phyloP scores from a whole-genome alignment of 1,140 invertebrate species.

The Micrasema longulum region DNA sequence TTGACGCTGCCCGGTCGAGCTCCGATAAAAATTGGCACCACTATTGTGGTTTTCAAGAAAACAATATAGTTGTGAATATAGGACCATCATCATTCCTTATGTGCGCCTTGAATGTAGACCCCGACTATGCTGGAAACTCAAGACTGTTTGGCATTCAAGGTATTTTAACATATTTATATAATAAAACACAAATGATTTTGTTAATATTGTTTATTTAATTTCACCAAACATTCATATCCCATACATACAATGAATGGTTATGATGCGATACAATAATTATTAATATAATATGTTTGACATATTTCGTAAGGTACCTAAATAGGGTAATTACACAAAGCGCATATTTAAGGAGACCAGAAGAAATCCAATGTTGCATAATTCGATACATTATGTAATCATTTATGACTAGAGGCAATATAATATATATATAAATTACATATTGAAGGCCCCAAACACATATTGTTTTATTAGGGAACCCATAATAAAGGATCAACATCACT shows the following conservation, averaged over 20 bases:
- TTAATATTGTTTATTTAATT: constrained; percentile 51
- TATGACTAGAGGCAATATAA: constrained; percentile 55
- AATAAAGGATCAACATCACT: too few relatives aligned
- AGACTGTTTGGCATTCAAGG: too few relatives aligned
- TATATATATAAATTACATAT: constrained; percentile 49
- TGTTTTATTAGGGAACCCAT: too few relatives aligned
- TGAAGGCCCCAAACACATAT: not conserved
- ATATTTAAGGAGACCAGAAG: constrained; percentile 52
- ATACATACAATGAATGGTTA: constrained; percentile 54
- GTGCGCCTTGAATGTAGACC: too few relatives aligned
- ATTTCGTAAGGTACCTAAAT: constrained; percentile 53
- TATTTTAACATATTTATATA: too few relatives aligned
- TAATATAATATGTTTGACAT: constrained; percentile 49
- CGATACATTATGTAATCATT: constrained; percentile 48
- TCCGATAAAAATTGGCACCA: too few relatives aligned
- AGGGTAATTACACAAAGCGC: constrained; percentile 54
- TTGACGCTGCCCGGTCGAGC: too few relatives aligned
- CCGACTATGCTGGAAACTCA: too few relatives aligned
- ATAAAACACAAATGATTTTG: constrained; percentile 12
- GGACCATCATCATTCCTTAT: too few relatives aligned
- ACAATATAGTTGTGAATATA: too few relatives aligned
- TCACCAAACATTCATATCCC: constrained; percentile 53
- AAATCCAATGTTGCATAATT: constrained; percentile 51
- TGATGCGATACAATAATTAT: constrained; percentile 52
- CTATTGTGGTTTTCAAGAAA: too few relatives aligned